Evolutionary conservation across 2,113 vertebrate species (phyloP).

Genomic region (Cebidichthys violaceus): DNA sequence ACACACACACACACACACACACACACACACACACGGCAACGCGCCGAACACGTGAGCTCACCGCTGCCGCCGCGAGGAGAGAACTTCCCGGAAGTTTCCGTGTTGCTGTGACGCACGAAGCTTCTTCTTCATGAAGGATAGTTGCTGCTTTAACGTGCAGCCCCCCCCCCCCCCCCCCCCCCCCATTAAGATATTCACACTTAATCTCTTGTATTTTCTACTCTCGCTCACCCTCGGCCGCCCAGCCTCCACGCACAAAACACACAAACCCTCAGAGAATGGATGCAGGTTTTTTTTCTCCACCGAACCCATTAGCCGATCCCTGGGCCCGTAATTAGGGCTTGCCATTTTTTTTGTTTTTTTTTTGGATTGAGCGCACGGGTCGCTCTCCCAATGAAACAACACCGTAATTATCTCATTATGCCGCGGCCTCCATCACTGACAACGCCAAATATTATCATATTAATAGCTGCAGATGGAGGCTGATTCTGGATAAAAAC

Average conservation of each 20-base stretch:
- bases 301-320: slow-evolving; percentile 95
- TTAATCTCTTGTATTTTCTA: slow-evolving; percentile 31
- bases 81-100: slow-evolving; percentile 19
- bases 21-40: no score
- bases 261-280: slow-evolving; percentile 33
- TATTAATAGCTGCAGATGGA: slow-evolving; percentile 65
- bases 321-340: slow-evolving; percentile 94
- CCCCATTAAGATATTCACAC: slow-evolving; percentile 25
- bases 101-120: slow-evolving; percentile 5
- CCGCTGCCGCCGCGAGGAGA: no score
- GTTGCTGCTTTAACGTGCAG: slow-evolving; percentile 31
- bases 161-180: neutral
- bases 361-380: slow-evolving; percentile 89
- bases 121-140: slow-evolving; percentile 42
- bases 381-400: slow-evolving; percentile 89
- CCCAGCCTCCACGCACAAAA: neutral
- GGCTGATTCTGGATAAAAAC: slow-evolving; percentile 56
- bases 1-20: no score
- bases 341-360: slow-evolving; percentile 83
- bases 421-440: slow-evolving; percentile 78
- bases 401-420: slow-evolving; percentile 98
- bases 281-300: slow-evolving; percentile 55
- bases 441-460: slow-evolving; percentile 74
- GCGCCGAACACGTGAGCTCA: no score
- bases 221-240: slow-evolving; percentile 7